A percentile compares a stretch with the other conserved stretches of the same genome.
Conservation (phyloP, 2,888 invertebrate genomes). For the Lasioglossum figueresi region DNA sequence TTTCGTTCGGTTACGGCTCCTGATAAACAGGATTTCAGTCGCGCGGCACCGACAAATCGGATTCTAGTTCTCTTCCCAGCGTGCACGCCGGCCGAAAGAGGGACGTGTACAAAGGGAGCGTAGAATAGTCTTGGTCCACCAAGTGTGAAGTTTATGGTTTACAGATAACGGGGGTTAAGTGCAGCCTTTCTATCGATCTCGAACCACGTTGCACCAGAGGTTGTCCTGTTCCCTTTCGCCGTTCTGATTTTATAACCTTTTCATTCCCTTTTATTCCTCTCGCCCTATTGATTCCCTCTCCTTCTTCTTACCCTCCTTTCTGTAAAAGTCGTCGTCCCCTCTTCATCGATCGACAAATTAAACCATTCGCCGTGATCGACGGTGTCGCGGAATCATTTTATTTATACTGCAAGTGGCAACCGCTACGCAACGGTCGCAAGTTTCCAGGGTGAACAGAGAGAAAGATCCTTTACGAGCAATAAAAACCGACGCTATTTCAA, state of each 20-base stretch:
- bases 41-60: conserved; percentile 46
- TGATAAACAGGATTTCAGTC: conserved; percentile 44
- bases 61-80: conserved; percentile 29
- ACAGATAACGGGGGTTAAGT: conserved; percentile 72
- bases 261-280: conserved; percentile 37
- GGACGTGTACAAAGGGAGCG: conserved; percentile 49
- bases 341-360: neutral
- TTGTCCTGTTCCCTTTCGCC: conserved; percentile 15
- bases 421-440: neutral
- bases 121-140: conserved; percentile 45
- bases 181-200: conserved; percentile 36
- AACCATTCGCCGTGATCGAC: neutral
- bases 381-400: neutral
- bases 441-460: neutral
- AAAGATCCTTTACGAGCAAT: neutral
- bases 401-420: neutral
- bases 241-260: conserved; percentile 51
- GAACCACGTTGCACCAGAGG: conserved; percentile 20
- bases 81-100: conserved; percentile 40
- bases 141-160: conserved; percentile 70
- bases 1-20: conserved; percentile 2
- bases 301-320: neutral
- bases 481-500: neutral
- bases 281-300: conserved; percentile 38
- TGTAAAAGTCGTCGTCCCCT: neutral